A percentile compares a stretch with the other conserved stretches of the same genome.
Conservation (phyloP, 2,888 invertebrate genomes). For the Dendrolimus pini region DNA sequence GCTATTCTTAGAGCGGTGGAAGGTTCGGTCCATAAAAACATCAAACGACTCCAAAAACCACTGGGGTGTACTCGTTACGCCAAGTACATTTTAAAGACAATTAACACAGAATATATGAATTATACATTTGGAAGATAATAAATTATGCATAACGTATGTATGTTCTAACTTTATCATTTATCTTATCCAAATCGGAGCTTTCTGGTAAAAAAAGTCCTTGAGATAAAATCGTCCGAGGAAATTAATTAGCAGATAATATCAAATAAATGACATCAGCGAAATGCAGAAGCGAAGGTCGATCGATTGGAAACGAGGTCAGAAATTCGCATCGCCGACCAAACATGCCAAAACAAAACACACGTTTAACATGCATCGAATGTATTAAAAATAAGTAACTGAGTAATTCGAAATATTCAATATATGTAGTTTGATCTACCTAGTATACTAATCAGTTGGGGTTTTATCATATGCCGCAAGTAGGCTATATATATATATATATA, state of each 20-base stretch:
- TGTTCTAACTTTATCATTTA: background rate
- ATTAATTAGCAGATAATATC: background rate
- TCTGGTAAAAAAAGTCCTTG: background rate
- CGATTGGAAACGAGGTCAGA: background rate
- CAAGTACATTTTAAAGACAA: background rate
- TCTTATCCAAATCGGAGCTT: background rate
- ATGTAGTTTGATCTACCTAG: no score
- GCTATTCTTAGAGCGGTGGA: no score
- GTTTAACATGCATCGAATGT: no score
- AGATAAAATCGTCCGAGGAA: background rate
- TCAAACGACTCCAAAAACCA: no score
- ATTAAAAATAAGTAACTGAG: no score
- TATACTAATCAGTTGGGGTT: no score
- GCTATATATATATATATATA: no score
- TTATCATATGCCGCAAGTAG: no score
- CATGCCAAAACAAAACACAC: background rate
- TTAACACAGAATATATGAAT: background rate
- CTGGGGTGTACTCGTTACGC: conserved; percentile 1
- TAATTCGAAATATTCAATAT: no score
- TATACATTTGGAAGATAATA: background rate
- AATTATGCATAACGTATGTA: background rate
- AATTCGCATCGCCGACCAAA: background rate
- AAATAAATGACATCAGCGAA: background rate
- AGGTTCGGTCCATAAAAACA: no score
- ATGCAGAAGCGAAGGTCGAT: background rate